Percentiles rank a stretch among this genome's conserved stretches.
These are phyloP conservation scores for Drosophila austrosaltans DNA, from an alignment of 2,888 invertebrate genomes.

Conservation along the genomic window DNA sequence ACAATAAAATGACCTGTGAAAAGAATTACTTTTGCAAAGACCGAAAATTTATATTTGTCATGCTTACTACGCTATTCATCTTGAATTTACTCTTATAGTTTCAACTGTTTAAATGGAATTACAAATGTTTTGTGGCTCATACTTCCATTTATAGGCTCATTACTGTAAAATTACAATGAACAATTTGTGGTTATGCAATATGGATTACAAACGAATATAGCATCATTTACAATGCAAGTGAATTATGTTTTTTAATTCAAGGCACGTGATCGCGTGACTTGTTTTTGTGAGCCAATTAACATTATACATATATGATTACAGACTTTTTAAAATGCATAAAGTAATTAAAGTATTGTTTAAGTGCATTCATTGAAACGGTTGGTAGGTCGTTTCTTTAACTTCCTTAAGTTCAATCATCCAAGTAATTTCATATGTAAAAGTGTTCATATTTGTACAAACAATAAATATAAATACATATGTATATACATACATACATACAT, in stretches of 20 bases:
- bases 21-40: not conserved
- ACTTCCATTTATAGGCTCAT: slow-evolving; percentile 45
- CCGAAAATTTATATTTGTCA: not conserved
- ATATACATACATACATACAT: too few species aligned
- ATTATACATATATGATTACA: too few species aligned
- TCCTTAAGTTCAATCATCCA: too few species aligned
- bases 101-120: slow-evolving; percentile 38
- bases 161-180: not conserved
- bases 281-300: not conserved
- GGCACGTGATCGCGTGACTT: slow-evolving; percentile 55
- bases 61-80: slow-evolving; percentile 1
- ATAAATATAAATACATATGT: too few species aligned
- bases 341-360: too few species aligned
- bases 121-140: slow-evolving; percentile 11
- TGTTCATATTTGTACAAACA: too few species aligned
- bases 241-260: slow-evolving; percentile 36
- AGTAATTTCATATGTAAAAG: too few species aligned
- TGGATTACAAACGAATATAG: slow-evolving; percentile 47
- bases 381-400: too few species aligned
- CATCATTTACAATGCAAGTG: slow-evolving; percentile 41
- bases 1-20: slow-evolving; percentile 1
- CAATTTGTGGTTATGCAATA: slow-evolving; percentile 44
- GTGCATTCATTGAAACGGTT: too few species aligned
- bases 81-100: not conserved
- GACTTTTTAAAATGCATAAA: too few species aligned